Base-by-base conservation (phyloP, 2,888 invertebrate species). In the Lordiphosa fenestrarum region DNA sequence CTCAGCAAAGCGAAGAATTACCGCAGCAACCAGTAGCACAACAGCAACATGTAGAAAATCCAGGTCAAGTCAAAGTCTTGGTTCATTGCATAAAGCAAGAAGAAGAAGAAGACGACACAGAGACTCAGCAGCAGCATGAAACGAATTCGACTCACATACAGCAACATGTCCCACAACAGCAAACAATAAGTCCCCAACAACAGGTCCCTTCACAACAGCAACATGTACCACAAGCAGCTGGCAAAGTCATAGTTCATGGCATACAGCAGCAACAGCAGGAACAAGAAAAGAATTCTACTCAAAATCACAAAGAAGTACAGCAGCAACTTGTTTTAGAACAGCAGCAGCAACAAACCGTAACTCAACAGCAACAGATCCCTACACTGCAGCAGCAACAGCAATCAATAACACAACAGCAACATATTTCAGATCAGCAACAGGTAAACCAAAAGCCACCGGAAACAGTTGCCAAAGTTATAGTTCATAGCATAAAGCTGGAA, bases 41-140 rank as follows among this genome's bases (percentile, higher is more conserved):
- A 40, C 33, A 53, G 37, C 40, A 13, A 2, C 41, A 50, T 6
- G 50, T 33, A 1, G 44, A 49, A 1, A 15, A 15, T 15, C 15
- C 15, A 15, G 15, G 15, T 15, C 2, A 36, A 47, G n/a, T 42
- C n/a, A 23, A 42, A 51, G 30, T 30, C 10, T 9, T 30, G 9
- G 30, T 13, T 25, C 42, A 44, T 3, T 12, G 19, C 4, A 2
- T 41, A 25, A 15, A 15, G 15, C 15, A 15, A 15, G 15, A 15
- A 15, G 15, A 15, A 1, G 15, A 15, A 15, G 15, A 1, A 15
- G 15, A 15, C 1, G 15, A 15, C 15, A 1, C 15, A 15, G 2
- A 15, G 15, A 15, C 15, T 15, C 48, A 47, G 21, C 42, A 51
- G 52, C 39, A 7, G 5, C 41, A 50, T n/a, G 42, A 40, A 35